Evolutionary conservation across 2,113 vertebrate species (phyloP), one percentile per base, ranked within the genome.

Genomic region (Grallaria varia): DNA sequence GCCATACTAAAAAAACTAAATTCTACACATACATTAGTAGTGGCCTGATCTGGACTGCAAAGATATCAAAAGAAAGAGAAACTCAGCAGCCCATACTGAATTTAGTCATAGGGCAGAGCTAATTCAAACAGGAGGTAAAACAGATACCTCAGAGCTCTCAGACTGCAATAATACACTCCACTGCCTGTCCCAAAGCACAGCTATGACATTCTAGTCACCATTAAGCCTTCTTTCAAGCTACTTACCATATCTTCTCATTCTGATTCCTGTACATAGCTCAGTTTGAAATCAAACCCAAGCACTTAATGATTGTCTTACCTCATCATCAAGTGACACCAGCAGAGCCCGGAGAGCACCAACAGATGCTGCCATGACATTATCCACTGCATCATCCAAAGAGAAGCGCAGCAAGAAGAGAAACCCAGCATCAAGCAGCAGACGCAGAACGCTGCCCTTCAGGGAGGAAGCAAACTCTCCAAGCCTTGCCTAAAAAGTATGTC

Each of bases 351-450:
- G 98, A 22, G 99, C 98, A 17, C 96, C 98, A 85, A 98, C 92
- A 7, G 99, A 98, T 4, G 99, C 98, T 74, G 98, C 98, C 79
- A 99, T 98, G 89, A 99, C 99, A 42, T 98, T 98, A 56, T 99
- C 99, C 82, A 99, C 98, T 5, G 98, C 40, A 79, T 99, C 99
- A 37, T 99, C 99, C 98, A 99, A 91, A 0, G 99, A 98, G 95
- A 99, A 99, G 83, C 99, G 99, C 53, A 99, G 97, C 81, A 99
- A 95, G 97, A 99, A 99, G 58, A 99, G 98, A 91, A 99, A 98
- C 14, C 99, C 99, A 17, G 99, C 99, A 58, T 99, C 99, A 23
- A 99, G 98, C 66, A 99, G 98, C 30, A 99, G 98, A 31, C 92
- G 97, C 69, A 98, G 79, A 78, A 99, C 35, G 10, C 98, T 99